A percentile compares a stretch with the other conserved stretches of the same genome.
These are phyloP conservation scores for Biston betularia DNA, from an alignment of 2,888 invertebrate genomes.

Conservation along the genomic window DNA sequence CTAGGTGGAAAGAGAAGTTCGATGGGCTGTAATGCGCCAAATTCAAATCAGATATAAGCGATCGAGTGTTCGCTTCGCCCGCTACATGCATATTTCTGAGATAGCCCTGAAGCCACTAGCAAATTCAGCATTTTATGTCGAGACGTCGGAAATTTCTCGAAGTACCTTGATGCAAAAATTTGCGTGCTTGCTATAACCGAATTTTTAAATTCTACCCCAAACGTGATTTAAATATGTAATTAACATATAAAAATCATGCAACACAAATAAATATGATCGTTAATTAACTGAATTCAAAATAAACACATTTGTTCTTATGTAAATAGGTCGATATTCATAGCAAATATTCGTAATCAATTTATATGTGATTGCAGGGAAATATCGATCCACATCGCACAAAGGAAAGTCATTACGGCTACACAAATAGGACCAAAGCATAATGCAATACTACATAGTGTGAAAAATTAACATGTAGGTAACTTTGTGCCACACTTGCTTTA, in stretches of 20 bases:
- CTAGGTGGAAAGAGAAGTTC: constrained; percentile 51
- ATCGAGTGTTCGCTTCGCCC: constrained; percentile 68
- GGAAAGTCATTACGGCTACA: constrained; percentile 29
- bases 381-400: constrained; percentile 34
- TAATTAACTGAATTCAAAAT: neutral
- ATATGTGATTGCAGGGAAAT: constrained; percentile 24
- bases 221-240: no score
- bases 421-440: constrained; percentile 6
- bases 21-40: constrained; percentile 76
- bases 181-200: constrained; percentile 17
- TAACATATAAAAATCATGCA: no score
- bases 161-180: constrained; percentile 51
- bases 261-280: neutral
- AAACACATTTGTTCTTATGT: neutral
- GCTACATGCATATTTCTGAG: constrained; percentile 53
- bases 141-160: constrained; percentile 57
- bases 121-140: constrained; percentile 65
- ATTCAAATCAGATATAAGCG: constrained; percentile 81
- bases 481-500: constrained; percentile 57
- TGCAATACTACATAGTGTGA: constrained; percentile 4
- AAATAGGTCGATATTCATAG: constrained; percentile 5
- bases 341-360: constrained; percentile 16
- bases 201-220: neutral
- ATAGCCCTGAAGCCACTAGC: constrained; percentile 62
- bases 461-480: neutral